phyloP scores from a whole-genome alignment of 2,888 invertebrate species.

The Eupithecia inturbata region DNA sequence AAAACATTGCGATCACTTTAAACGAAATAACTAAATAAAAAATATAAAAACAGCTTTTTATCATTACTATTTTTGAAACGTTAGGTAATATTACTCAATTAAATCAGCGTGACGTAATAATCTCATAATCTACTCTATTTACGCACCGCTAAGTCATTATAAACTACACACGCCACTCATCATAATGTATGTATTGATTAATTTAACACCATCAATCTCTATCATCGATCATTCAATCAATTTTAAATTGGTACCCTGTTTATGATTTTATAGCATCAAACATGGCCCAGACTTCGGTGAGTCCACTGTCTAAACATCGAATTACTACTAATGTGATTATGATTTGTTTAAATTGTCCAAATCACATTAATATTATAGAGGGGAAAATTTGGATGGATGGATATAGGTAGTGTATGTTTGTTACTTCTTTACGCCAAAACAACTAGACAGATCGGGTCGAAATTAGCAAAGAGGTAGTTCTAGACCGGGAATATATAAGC shows the following conservation, averaged over 20 bases:
- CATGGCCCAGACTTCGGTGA: not conserved
- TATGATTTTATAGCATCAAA: constrained; percentile 14
- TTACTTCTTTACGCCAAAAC: not conserved
- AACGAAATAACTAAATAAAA: too few relatives aligned
- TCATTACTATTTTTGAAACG: not conserved
- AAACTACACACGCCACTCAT: not conserved
- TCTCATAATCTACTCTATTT: constrained; percentile 2
- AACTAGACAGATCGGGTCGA: too few relatives aligned
- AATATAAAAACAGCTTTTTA: too few relatives aligned
- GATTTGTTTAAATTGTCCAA: not conserved
- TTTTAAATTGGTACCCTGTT: constrained; percentile 9
- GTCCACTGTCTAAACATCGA: not conserved
- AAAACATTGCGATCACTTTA: too few relatives aligned
- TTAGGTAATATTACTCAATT: not conserved
- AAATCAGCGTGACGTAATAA: not conserved
- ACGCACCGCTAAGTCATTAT: not conserved
- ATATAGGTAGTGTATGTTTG: not conserved
- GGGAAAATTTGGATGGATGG: not conserved
- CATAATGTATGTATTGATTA: constrained; percentile 10
- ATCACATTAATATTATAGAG: too few relatives aligned
- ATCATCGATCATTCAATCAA: constrained; percentile 19
- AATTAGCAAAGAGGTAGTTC: too few relatives aligned
- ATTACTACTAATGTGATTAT: not conserved
- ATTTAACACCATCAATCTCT: constrained; percentile 5
- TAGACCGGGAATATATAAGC: too few relatives aligned